These are phyloP conservation scores for Spermophilus dauricus DNA, from an alignment of 2,113 vertebrate genomes.

Conservation along the genomic window DNA sequence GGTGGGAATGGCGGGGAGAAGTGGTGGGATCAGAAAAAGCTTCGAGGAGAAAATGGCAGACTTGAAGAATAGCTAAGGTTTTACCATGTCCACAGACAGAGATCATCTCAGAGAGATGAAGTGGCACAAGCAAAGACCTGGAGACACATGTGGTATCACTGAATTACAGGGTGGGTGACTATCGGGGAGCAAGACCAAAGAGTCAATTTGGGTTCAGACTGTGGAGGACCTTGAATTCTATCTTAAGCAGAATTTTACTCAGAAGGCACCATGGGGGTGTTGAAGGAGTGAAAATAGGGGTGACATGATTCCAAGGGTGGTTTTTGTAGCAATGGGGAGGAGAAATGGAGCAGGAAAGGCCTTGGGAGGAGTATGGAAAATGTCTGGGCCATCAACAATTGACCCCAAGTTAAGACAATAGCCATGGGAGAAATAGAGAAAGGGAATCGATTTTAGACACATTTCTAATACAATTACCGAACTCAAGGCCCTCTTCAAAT, in stretches of 20 bases:
- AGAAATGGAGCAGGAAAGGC: background rate
- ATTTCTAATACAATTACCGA: background rate
- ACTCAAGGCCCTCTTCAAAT: background rate
- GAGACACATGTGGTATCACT: background rate
- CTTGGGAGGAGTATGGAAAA: background rate
- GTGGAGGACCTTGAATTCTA: background rate
- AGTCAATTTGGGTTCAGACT: background rate
- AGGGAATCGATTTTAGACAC: background rate
- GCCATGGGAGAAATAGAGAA: background rate
- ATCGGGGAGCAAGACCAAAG: background rate
- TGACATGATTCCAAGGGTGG: background rate
- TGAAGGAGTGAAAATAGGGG: background rate
- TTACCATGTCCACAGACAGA: background rate
- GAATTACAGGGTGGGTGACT: background rate
- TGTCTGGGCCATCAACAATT: background rate
- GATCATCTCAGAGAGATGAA: background rate
- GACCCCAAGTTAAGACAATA: background rate
- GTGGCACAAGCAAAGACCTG: background rate
- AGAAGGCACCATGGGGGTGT: background rate
- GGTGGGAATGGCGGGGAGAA: background rate
- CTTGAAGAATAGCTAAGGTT: background rate
- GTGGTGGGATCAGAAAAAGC: background rate
- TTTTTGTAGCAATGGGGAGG: background rate
- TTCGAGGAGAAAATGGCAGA: background rate
- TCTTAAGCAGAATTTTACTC: background rate